Percentiles rank a stretch among this genome's conserved stretches.
These are phyloP conservation scores for Ornithoptera alexandrae DNA, from an alignment of 2,888 invertebrate species.

Conservation along the genomic window DNA sequence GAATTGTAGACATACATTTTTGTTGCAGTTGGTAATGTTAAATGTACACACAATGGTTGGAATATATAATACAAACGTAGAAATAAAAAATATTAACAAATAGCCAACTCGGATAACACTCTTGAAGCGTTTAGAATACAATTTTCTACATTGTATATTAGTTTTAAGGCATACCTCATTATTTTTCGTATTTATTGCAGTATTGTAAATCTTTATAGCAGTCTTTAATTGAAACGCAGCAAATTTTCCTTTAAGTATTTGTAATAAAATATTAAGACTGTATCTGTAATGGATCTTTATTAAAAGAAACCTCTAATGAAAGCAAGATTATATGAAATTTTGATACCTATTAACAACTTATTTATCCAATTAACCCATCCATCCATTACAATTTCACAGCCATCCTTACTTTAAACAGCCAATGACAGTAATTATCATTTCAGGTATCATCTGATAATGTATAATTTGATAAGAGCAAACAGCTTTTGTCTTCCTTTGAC, in stretches of 20 bases:
- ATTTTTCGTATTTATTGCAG: slow-evolving; percentile 56
- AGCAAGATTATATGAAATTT: too few species aligned
- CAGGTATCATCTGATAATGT: too few species aligned
- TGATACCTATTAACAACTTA: too few species aligned
- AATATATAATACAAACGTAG: neutral
- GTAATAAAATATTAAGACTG: slow-evolving; percentile 62
- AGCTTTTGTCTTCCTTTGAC: too few species aligned
- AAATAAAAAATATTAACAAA: neutral
- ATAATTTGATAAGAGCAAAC: too few species aligned
- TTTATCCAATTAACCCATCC: too few species aligned
- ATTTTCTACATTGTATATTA: slow-evolving; percentile 35
- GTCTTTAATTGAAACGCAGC: slow-evolving; percentile 11
- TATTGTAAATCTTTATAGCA: slow-evolving; percentile 17
- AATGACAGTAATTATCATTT: too few species aligned
- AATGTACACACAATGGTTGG: neutral
- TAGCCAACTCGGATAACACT: neutral
- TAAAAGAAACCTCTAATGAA: too few species aligned
- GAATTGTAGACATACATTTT: neutral
- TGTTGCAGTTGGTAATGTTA: too few species aligned
- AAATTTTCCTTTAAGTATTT: slow-evolving; percentile 43
- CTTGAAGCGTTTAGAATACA: neutral
- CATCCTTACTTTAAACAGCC: too few species aligned
- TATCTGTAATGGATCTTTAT: too few species aligned
- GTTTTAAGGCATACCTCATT: slow-evolving; percentile 50
- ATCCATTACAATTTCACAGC: too few species aligned